A percentile compares a stretch with the other conserved stretches of the same genome.
These are phyloP conservation scores for Laterallus jamaicensis DNA, from an alignment of 2,113 vertebrate genomes.

Conservation along the genomic window DNA sequence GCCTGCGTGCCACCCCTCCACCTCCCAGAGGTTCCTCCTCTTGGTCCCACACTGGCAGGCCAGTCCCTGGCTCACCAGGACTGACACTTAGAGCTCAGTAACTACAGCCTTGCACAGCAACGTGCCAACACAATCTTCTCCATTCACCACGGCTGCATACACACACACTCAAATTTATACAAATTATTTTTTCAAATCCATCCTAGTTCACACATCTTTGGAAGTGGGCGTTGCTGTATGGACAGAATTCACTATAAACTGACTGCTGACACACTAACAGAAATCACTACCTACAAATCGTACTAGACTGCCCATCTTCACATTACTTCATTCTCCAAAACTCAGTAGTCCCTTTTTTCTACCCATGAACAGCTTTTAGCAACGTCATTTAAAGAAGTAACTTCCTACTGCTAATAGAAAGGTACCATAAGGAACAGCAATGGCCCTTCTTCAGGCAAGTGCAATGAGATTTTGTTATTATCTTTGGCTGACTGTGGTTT, in stretches of 20 bases:
- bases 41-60: background rate
- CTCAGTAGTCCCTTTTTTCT: background rate
- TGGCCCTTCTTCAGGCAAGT: background rate
- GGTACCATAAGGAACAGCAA: background rate
- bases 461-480: background rate
- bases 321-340: background rate
- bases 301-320: background rate
- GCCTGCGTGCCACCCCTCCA: background rate
- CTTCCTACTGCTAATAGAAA: background rate
- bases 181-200: background rate
- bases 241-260: background rate
- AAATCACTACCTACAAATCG: background rate
- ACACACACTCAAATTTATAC: background rate
- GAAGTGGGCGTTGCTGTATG: background rate
- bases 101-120: background rate
- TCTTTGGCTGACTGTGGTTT: background rate
- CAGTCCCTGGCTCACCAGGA: background rate
- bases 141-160: background rate
- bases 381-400: background rate
- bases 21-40: background rate
- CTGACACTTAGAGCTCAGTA: background rate
- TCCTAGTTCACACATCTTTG: background rate
- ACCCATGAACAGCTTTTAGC: background rate
- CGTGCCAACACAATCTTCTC: rapidly evolving
- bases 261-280: background rate